Evolutionary conservation across 2,797 vertebrate species (phyloP).

Genomic region (Lycodopsis pacificus): DNA sequence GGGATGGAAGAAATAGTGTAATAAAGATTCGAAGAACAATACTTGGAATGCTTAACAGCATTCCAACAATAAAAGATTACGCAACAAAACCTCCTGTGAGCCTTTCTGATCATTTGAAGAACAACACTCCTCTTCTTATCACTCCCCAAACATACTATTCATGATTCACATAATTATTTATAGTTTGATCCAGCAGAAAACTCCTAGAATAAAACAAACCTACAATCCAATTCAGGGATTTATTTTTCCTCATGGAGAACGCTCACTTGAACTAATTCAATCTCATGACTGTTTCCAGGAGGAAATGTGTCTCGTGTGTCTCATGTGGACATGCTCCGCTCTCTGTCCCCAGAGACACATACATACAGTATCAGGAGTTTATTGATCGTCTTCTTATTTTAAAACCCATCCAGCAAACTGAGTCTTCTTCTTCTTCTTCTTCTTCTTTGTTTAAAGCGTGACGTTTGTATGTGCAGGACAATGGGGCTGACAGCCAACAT

Average conservation of each 20-base stretch:
- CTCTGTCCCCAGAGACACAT: slow-evolving; percentile 40
- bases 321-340: slow-evolving; percentile 44
- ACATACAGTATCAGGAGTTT: not conserved
- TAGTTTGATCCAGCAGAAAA: not conserved
- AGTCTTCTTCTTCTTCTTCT: slow-evolving; percentile 11
- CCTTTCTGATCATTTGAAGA: not conserved
- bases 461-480: not conserved
- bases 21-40: too few species aligned
- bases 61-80: too few species aligned
- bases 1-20: too few species aligned
- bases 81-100: not conserved
- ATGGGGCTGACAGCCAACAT: slow-evolving; percentile 4
- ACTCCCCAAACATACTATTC: not conserved
- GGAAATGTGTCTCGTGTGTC: slow-evolving; percentile 33
- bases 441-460: not conserved
- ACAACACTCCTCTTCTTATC: too few species aligned
- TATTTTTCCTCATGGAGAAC: not conserved
- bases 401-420: slow-evolving; percentile 6
- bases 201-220: not conserved
- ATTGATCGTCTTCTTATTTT: not conserved
- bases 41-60: too few species aligned
- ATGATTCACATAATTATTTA: not conserved
- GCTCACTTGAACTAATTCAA: not conserved
- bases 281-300: slow-evolving; percentile 36
- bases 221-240: not conserved